Evolutionary conservation across 2,797 vertebrate genomes (phyloP).

Genomic region (Neoniphon sammara): DNA sequence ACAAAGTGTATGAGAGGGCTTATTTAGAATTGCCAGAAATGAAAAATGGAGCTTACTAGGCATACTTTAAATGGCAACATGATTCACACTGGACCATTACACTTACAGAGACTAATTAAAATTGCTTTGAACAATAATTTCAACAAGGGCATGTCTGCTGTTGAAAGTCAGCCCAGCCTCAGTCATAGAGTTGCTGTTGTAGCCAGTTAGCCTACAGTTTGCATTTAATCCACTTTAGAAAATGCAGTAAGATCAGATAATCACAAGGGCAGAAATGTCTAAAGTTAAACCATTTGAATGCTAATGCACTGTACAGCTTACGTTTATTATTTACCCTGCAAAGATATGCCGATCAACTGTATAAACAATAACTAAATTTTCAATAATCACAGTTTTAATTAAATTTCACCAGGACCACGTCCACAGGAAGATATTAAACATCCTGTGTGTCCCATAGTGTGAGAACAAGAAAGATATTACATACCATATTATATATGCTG

Average conservation of each 20-base stretch:
- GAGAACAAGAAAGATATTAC: too few species aligned
- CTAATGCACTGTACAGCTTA: constrained; percentile 31
- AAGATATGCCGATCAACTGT: constrained; percentile 25
- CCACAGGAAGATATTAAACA: constrained; percentile 18
- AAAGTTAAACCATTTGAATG: constrained; percentile 20
- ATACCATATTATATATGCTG: too few species aligned
- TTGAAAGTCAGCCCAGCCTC: constrained; percentile 35
- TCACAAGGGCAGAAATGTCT: constrained; percentile 24
- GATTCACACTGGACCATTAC: background rate
- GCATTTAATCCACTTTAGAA: constrained; percentile 38
- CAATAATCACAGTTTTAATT: background rate
- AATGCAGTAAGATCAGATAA: constrained; percentile 27
- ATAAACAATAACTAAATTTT: constrained; percentile 13
- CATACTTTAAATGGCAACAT: background rate
- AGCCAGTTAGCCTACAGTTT: constrained; percentile 23
- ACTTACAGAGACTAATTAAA: constrained; percentile 8
- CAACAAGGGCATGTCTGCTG: constrained; percentile 4
- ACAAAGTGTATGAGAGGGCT: background rate
- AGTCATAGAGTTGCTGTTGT: constrained; percentile 31
- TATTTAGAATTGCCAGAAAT: constrained; percentile 1
- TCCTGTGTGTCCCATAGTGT: background rate
- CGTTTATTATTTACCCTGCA: constrained; percentile 27
- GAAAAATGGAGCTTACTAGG: constrained; percentile 12
- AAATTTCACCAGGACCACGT: background rate
- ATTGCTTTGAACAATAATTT: constrained; percentile 12